Evolutionary conservation across 2,113 vertebrate genomes (phyloP).

Genomic region (Embiotoca jacksoni): DNA sequence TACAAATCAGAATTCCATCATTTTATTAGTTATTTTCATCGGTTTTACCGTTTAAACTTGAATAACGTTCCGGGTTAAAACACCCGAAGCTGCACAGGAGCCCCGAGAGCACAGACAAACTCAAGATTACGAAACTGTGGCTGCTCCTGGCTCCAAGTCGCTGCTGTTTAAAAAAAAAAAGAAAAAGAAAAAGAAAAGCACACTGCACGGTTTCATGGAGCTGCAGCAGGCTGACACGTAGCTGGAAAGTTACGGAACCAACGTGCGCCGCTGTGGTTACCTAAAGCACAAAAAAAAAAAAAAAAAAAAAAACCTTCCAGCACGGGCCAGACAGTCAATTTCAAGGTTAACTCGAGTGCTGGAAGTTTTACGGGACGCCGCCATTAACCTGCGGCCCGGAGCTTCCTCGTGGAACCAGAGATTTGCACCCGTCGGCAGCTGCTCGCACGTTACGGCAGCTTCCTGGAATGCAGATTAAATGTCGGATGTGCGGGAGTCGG

Average conservation of each 20-base stretch:
- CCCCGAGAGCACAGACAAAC: neutral
- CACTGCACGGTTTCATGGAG: slow-evolving; percentile 39
- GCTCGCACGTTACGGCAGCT: slow-evolving; percentile 13
- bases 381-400: slow-evolving; percentile 42
- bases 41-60: too few species aligned
- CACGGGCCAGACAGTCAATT: slow-evolving; percentile 32
- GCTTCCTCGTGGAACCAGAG: slow-evolving; percentile 41
- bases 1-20: too few species aligned
- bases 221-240: slow-evolving; percentile 63
- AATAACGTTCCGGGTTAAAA: too few species aligned
- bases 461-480: slow-evolving; percentile 27
- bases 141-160: slow-evolving; percentile 35
- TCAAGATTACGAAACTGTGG: slow-evolving; percentile 38
- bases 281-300: slow-evolving; percentile 47
- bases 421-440: slow-evolving; percentile 27
- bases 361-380: slow-evolving; percentile 15
- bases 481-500: neutral
- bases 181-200: slow-evolving; percentile 52
- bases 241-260: slow-evolving; percentile 64
- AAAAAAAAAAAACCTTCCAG: slow-evolving; percentile 44
- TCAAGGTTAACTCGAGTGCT: slow-evolving; percentile 36
- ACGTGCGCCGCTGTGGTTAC: slow-evolving; percentile 55
- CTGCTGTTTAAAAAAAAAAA: neutral
- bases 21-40: too few species aligned
- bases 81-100: neutral